Evolutionary conservation across 2,113 vertebrate genomes (phyloP).

Genomic region (Grallaria varia): DNA sequence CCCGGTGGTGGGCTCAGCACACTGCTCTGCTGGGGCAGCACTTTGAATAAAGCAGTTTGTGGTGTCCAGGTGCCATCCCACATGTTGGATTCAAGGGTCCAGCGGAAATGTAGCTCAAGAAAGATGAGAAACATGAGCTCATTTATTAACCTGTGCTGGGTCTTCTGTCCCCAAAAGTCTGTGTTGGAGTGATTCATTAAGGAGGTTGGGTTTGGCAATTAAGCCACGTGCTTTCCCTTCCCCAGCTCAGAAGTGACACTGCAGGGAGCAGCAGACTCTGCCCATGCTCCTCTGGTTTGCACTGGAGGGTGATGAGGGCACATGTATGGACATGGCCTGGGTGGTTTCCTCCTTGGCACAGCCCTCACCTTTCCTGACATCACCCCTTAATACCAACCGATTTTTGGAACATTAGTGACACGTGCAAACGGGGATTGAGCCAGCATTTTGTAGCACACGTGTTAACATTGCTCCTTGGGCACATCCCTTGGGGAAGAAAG

Average conservation of each 20-base stretch:
- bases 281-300: background rate
- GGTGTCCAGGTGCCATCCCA: background rate
- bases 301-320: accelerated
- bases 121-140: background rate
- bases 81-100: background rate
- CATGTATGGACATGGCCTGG: background rate
- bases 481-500: background rate
- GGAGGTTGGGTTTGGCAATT: background rate
- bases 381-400: accelerated
- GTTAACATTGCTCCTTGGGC: background rate
- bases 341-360: background rate
- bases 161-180: background rate
- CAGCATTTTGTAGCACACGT: accelerated
- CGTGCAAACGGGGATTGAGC: accelerated
- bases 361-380: background rate
- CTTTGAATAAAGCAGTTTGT: background rate
- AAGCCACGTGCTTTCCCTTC: background rate
- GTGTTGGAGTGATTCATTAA: accelerated
- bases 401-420: background rate
- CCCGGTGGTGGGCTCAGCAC: accelerated
- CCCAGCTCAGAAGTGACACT: background rate
- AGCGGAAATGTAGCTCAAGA: background rate
- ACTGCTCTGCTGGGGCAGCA: background rate
- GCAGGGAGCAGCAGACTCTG: background rate
- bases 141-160: background rate